A percentile compares a stretch with the other conserved stretches of the same genome.
phyloP scores from a whole-genome alignment of 2,113 vertebrate genomes.

The Oreochromis tanganicae region DNA sequence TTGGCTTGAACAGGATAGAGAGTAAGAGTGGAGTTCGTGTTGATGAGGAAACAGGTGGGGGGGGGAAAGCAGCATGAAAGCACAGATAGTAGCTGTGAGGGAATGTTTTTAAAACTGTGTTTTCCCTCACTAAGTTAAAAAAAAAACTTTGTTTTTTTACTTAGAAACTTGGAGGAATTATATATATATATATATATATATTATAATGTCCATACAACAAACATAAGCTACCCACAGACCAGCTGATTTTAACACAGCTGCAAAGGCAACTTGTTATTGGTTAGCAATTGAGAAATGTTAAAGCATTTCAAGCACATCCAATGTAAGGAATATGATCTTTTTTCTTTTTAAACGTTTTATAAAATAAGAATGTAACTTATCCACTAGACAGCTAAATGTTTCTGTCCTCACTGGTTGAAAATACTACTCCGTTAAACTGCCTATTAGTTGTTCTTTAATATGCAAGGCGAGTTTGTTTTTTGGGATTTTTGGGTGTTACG shows the following conservation, averaged over 20 bases:
- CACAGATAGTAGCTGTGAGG: background rate
- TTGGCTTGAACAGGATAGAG: background rate
- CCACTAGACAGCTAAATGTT: background rate
- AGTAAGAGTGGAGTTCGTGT: background rate
- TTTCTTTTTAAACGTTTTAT: background rate
- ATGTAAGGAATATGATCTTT: background rate
- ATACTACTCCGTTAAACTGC: fast-evolving
- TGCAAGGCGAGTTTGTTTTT: background rate
- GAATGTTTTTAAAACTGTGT: background rate
- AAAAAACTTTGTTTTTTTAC: background rate
- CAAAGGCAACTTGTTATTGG: background rate
- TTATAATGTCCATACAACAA: background rate
- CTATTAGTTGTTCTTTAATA: background rate
- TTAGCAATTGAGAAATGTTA: background rate
- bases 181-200: background rate
- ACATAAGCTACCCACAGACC: background rate
- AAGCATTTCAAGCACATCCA: background rate
- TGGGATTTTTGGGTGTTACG: background rate
- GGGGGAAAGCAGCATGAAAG: background rate
- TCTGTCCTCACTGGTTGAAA: background rate
- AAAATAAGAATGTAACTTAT: background rate
- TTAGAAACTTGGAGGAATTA: background rate
- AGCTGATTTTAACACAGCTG: background rate
- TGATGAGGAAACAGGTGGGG: background rate
- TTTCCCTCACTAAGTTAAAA: background rate